Evolutionary conservation across 1,140 invertebrate genomes (phyloP).

Genomic region (Camponotus pennsylvanicus): DNA sequence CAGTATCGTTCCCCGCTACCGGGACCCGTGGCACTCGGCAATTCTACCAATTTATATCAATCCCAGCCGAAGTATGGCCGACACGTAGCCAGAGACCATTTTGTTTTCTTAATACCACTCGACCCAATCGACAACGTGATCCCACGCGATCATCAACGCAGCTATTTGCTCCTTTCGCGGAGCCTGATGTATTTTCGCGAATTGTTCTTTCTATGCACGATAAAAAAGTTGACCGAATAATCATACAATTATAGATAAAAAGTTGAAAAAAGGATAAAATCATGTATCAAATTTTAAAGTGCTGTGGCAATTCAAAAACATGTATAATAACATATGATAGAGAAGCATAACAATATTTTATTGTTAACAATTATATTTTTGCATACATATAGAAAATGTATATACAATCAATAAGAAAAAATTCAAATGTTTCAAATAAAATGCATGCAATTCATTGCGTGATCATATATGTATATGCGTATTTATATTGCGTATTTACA

Average conservation of each 20-base stretch:
- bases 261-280: neutral
- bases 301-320: constrained; percentile 8
- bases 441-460: neutral
- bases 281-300: neutral
- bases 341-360: neutral
- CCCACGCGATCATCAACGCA: constrained; percentile 15
- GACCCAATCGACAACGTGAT: constrained; percentile 7
- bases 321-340: neutral
- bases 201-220: neutral
- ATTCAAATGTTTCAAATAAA: constrained; percentile 7
- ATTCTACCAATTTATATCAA: constrained; percentile 84
- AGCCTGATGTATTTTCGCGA: constrained; percentile 7
- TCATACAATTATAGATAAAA: no score
- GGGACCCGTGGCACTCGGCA: constrained; percentile 64
- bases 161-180: constrained; percentile 21
- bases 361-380: neutral
- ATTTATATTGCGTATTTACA: neutral
- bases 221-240: neutral
- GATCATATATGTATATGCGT: no score
- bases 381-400: neutral
- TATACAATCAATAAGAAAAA: neutral
- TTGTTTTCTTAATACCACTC: constrained; percentile 75
- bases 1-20: constrained; percentile 73
- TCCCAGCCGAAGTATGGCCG: constrained; percentile 77
- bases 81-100: constrained; percentile 75